Percentiles rank a stretch among this genome's conserved stretches.
These are phyloP conservation scores for Cosmopolites sordidus DNA, from an alignment of 2,888 invertebrate species.

Conservation along the genomic window DNA sequence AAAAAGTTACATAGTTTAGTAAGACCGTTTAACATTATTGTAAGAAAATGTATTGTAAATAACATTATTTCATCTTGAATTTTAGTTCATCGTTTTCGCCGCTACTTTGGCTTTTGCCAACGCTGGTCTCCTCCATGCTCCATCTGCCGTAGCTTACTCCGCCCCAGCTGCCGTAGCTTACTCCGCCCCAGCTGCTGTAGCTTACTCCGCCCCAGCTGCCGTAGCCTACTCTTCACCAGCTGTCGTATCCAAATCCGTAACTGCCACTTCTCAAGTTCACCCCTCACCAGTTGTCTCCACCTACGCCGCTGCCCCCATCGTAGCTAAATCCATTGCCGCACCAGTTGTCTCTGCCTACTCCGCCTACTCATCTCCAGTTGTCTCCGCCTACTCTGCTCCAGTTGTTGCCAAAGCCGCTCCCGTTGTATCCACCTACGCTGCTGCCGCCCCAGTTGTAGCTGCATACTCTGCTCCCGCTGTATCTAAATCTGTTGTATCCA, in stretches of 20 bases:
- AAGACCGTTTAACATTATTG: too few species aligned
- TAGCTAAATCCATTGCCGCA: conserved; percentile 16
- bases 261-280: conserved; percentile 29
- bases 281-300: conserved; percentile 18
- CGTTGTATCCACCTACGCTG: conserved; percentile 2
- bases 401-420: neutral
- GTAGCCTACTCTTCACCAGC: conserved; percentile 10
- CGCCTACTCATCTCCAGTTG: conserved; percentile 14
- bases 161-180: conserved; percentile 36
- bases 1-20: too few species aligned
- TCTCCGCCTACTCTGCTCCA: conserved; percentile 7
- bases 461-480: conserved; percentile 25
- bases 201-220: conserved; percentile 31
- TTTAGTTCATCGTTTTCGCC: conserved; percentile 53
- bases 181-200: conserved; percentile 35
- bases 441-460: conserved; percentile 33
- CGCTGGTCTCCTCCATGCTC: conserved; percentile 53
- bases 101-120: conserved; percentile 58
- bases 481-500: conserved; percentile 31
- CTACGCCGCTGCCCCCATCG: conserved; percentile 27
- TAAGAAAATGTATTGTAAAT: too few species aligned
- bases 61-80: too few species aligned
- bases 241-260: conserved; percentile 34
- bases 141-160: conserved; percentile 35
- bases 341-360: conserved; percentile 9